These are phyloP conservation scores for Sciurus niger DNA, from an alignment of 2,113 vertebrate genomes.

Conservation along the genomic window DNA sequence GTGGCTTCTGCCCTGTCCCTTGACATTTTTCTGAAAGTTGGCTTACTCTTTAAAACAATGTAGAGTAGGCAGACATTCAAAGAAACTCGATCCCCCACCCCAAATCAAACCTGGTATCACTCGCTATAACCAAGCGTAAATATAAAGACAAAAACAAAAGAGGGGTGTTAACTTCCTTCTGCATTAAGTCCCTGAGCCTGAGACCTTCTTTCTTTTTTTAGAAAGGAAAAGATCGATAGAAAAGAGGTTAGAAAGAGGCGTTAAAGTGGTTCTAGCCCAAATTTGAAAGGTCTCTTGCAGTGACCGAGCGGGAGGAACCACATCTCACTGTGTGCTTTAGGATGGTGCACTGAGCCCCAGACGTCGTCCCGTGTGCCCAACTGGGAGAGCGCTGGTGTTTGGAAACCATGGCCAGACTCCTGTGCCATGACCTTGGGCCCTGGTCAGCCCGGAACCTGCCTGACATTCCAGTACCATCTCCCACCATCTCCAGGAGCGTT, in stretches of 20 bases:
- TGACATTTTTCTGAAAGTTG: not conserved
- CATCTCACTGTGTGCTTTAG: not conserved
- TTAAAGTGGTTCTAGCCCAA: not conserved
- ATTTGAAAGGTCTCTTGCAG: not conserved
- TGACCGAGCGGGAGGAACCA: not conserved
- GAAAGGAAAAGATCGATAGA: slow-evolving; percentile 24
- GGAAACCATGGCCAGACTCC: not conserved
- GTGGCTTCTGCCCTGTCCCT: not conserved
- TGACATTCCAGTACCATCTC: not conserved
- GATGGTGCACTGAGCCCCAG: not conserved
- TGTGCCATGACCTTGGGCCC: not conserved
- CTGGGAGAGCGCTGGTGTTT: not conserved
- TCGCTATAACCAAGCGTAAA: not conserved
- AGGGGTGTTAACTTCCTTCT: not conserved
- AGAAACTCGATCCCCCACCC: not conserved
- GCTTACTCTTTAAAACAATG: not conserved
- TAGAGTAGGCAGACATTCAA: not conserved
- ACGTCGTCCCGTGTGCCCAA: not conserved
- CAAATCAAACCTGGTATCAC: not conserved
- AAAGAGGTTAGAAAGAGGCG: not conserved
- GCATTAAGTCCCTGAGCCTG: not conserved
- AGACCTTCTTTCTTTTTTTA: not conserved
- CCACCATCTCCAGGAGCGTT: not conserved
- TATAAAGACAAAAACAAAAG: slow-evolving; percentile 6
- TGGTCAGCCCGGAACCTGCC: not conserved